These are phyloP conservation scores for Sussaba pulchella DNA, from an alignment of 2,888 invertebrate genomes.

Conservation along the genomic window DNA sequence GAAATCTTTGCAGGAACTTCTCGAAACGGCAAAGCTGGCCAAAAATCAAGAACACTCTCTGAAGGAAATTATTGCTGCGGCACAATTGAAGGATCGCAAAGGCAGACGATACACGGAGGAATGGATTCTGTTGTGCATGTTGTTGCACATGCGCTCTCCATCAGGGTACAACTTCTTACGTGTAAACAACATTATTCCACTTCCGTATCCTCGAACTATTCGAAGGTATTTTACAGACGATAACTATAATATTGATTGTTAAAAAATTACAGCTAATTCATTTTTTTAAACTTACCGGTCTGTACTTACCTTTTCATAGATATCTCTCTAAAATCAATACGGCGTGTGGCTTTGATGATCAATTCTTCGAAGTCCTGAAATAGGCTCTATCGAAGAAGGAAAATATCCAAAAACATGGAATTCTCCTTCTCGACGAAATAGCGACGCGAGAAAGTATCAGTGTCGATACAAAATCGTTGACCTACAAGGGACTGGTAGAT, in stretches of 20 bases:
- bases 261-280: slow-evolving; percentile 20
- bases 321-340: slow-evolving; percentile 20
- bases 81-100: slow-evolving; percentile 8
- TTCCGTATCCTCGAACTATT: slow-evolving; percentile 40
- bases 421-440: slow-evolving; percentile 68
- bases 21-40: slow-evolving; percentile 15
- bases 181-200: slow-evolving; percentile 30
- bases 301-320: slow-evolving; percentile 22
- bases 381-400: slow-evolving; percentile 57
- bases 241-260: background rate
- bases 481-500: slow-evolving; percentile 63
- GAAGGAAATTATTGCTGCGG: slow-evolving; percentile 34
- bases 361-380: slow-evolving; percentile 67
- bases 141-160: slow-evolving; percentile 62
- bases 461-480: slow-evolving; percentile 55
- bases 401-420: slow-evolving; percentile 62
- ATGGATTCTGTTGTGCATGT: slow-evolving; percentile 59
- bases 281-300: slow-evolving; percentile 31
- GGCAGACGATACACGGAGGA: slow-evolving; percentile 55
- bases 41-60: slow-evolving; percentile 10
- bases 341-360: slow-evolving; percentile 16
- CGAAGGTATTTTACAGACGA: slow-evolving; percentile 34
- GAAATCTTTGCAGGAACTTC: slow-evolving; percentile 30
- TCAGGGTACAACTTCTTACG: slow-evolving; percentile 53
- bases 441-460: slow-evolving; percentile 57